Evolutionary conservation across 1,140 invertebrate genomes (phyloP), one percentile per base, ranked within the genome.

Genomic region (Sinella curviseta): DNA sequence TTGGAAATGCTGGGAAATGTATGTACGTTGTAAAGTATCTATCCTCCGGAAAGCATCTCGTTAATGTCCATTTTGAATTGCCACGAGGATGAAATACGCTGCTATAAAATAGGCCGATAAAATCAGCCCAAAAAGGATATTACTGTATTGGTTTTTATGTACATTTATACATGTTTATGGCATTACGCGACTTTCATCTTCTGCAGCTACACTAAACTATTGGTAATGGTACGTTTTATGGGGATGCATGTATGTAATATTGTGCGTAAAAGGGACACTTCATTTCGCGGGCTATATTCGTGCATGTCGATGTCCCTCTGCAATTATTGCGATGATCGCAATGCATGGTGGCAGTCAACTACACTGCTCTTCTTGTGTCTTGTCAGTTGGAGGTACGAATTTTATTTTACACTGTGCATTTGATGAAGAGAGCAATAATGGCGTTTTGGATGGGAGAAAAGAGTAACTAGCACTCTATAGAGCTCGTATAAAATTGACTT

Each of bases 51-150:
- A 70, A 70, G 65, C 65, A 70, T 70, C 65, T 70, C 65, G 65
- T 70, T 70, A 70, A 70, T 30, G 65, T 70, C 65, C 65, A 70
- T 70, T 70, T 70, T 30, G 65, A 70, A 70, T 70, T 70, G 65
- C 65, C 65, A 70, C 65, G n/a, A 70, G 65, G 65, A 70, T 70
- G 65, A 70, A 70, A 70, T 70, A 70, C 65, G 65, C 30, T 3
- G 65, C 65, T 70, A 70, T 70, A 70, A 70, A 70, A 70, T 70
- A 70, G 65, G 12, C 28, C 26, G 65, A 70, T 70, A 70, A 70
- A 70, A 70, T 31, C 31, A 30, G 31, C 28, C 26, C 57, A 8
- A 30, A 70, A 33, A 30, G 31, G 65, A 70, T 70, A 70, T 33
- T 70, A 31, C 65, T 70, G 65, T 70, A 70, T 70, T 70, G 65